A percentile compares a stretch with the other conserved stretches of the same genome.
These are phyloP conservation scores for Apodemus sylvaticus DNA, from an alignment of 2,113 vertebrate genomes.

Conservation along the genomic window DNA sequence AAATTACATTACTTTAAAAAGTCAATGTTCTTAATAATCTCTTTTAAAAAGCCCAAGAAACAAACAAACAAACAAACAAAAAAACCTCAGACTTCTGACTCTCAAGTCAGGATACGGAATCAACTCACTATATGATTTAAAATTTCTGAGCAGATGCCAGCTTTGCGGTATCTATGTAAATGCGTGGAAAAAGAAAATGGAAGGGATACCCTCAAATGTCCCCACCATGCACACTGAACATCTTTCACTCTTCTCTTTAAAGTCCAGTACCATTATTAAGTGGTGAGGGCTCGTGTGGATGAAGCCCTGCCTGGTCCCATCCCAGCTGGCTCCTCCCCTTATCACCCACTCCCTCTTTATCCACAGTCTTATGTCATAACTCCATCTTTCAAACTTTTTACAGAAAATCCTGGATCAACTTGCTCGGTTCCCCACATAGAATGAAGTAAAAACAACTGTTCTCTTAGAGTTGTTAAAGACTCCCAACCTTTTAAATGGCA, in stretches of 20 bases:
- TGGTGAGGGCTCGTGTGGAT: too few relatives aligned
- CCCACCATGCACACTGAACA: background rate
- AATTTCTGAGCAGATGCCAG: background rate
- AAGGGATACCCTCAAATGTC: background rate
- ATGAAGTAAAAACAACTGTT: background rate
- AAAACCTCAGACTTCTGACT: background rate
- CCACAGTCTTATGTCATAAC: background rate
- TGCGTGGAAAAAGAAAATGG: background rate
- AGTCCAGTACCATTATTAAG: background rate
- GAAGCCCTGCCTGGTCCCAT: too few relatives aligned
- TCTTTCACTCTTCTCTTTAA: background rate
- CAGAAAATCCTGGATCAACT: background rate
- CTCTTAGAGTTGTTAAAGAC: background rate
- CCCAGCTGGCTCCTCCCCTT: background rate
- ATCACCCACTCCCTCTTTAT: background rate
- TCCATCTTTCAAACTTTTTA: background rate
- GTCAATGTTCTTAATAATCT: background rate
- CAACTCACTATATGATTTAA: background rate
- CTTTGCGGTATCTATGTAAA: background rate
- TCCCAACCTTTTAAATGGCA: background rate
- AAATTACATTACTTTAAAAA: background rate
- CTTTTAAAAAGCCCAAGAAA: too few relatives aligned
- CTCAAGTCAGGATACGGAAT: background rate
- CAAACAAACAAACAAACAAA: too few relatives aligned
- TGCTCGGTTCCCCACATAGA: background rate